Conservation (phyloP, 2,888 invertebrate species). For the Meta bourneti region DNA sequence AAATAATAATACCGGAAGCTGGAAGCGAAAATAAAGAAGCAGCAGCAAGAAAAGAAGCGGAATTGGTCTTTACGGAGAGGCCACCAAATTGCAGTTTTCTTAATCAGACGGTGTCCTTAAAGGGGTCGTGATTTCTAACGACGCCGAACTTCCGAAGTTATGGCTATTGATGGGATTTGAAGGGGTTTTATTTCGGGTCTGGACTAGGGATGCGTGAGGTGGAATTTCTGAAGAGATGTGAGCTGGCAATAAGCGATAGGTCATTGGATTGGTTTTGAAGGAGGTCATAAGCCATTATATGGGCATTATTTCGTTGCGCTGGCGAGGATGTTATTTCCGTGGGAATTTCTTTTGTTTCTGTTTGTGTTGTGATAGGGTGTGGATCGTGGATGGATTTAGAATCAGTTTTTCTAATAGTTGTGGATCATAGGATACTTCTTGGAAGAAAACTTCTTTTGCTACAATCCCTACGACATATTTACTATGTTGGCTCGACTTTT, state of each 20-base stretch:
- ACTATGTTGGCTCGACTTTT: too few species aligned
- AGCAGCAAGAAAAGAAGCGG: neutral
- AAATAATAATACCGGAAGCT: constrained; percentile 48
- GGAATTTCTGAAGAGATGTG: constrained; percentile 5
- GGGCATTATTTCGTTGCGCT: neutral
- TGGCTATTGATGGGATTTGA: constrained; percentile 35
- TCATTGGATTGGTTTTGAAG: constrained; percentile 10
- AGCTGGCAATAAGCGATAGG: neutral
- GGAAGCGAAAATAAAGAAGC: constrained; percentile 25
- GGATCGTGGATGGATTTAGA: neutral
- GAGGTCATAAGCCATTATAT: constrained; percentile 37
- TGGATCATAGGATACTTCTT: too few species aligned
- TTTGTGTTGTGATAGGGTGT: neutral
- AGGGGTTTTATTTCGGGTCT: constrained; percentile 18
- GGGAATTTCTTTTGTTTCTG: neutral
- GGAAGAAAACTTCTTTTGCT: too few species aligned
- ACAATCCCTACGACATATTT: too few species aligned
- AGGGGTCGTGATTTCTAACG: constrained; percentile 60
- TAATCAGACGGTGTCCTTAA: constrained; percentile 48
- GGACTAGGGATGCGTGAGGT: constrained; percentile 6
- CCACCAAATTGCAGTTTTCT: constrained; percentile 47
- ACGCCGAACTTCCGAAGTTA: constrained; percentile 37
- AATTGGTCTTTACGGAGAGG: constrained; percentile 39
- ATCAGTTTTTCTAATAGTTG: neutral
- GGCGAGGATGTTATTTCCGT: neutral